Evolutionary conservation across 2,113 vertebrate genomes (phyloP).

Genomic region (Anser brachyrhynchus): DNA sequence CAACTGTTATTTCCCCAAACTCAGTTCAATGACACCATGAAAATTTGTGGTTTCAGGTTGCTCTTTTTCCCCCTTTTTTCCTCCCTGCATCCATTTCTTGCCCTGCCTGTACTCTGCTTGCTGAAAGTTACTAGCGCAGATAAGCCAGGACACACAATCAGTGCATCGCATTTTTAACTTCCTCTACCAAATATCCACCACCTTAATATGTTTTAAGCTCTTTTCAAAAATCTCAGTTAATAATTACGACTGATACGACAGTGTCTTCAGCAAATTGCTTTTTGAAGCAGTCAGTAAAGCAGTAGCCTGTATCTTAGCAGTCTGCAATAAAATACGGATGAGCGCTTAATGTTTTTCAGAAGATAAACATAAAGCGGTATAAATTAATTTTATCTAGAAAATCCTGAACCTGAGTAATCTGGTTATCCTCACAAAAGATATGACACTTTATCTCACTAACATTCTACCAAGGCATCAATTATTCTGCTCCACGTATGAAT

Average conservation of each 20-base stretch:
- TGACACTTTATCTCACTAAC: neutral
- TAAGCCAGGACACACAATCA: neutral
- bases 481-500: neutral
- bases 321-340: neutral
- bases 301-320: neutral
- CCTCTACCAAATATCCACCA: neutral
- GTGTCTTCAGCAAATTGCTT: neutral
- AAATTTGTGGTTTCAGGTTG: neutral
- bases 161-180: neutral
- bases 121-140: neutral
- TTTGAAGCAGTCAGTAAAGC: neutral
- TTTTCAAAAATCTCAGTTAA: neutral
- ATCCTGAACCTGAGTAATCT: neutral
- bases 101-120: neutral
- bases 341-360: neutral
- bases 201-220: neutral
- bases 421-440: neutral
- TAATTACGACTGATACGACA: neutral
- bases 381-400: neutral
- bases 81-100: neutral
- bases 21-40: neutral
- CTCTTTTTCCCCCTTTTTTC: fast-evolving
- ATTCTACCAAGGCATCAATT: neutral
- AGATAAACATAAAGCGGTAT: neutral
- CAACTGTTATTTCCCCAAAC: neutral